Evolutionary conservation across 2,797 vertebrate genomes (phyloP).

Genomic region (Toxotes lorentzi): DNA sequence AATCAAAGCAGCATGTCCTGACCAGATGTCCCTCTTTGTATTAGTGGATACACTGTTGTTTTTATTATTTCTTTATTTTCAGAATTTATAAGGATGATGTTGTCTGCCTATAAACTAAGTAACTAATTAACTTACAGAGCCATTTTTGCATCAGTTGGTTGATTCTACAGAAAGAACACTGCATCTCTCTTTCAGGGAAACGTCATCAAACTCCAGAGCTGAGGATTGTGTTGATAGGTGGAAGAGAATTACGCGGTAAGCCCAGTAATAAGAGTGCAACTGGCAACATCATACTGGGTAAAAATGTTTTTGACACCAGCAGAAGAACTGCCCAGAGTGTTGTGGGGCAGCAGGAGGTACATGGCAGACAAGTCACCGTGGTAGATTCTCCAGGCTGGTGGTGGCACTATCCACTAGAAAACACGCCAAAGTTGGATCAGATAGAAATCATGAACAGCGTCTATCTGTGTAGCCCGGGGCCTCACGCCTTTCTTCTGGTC

Average conservation of each 20-base stretch:
- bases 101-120: background rate
- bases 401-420: slow-evolving; percentile 56
- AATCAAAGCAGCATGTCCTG: too few species aligned
- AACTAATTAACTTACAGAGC: background rate
- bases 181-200: slow-evolving; percentile 36
- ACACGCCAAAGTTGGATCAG: slow-evolving; percentile 62
- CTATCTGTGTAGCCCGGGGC: slow-evolving; percentile 60
- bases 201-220: slow-evolving; percentile 10
- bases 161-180: background rate
- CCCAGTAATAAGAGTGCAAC: slow-evolving; percentile 54
- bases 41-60: background rate
- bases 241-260: slow-evolving; percentile 12
- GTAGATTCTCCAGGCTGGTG: slow-evolving; percentile 73
- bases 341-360: slow-evolving; percentile 32
- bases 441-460: slow-evolving; percentile 58
- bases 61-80: background rate
- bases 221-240: slow-evolving; percentile 66
- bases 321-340: slow-evolving; percentile 63
- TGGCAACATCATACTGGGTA: slow-evolving; percentile 67
- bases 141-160: background rate
- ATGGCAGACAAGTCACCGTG: slow-evolving; percentile 54
- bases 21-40: too few species aligned
- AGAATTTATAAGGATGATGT: background rate
- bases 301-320: slow-evolving; percentile 53
- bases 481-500: slow-evolving; percentile 65